phyloP scores from a whole-genome alignment of 2,797 vertebrate genomes.

The Crax fasciolata region DNA sequence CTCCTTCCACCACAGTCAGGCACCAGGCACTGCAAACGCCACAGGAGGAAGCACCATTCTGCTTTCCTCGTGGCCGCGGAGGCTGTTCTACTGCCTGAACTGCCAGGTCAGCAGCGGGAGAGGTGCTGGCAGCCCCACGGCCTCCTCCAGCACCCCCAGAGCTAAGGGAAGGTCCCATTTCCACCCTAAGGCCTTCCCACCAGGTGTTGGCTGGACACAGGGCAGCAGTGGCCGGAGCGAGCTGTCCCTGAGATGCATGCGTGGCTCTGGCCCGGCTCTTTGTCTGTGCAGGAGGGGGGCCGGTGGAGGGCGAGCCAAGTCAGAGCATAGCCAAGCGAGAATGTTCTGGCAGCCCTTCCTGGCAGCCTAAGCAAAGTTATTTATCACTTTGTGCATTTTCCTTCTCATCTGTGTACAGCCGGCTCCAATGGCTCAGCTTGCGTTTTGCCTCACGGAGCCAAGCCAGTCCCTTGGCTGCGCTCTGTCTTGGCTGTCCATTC shows the following conservation, averaged over 20 bases:
- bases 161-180: not conserved
- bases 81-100: not conserved
- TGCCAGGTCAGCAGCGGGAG: not conserved
- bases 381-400: conserved; percentile 82
- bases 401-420: conserved; percentile 80
- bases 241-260: not conserved
- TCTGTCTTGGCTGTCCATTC: conserved; percentile 78
- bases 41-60: fast-evolving
- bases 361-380: conserved; percentile 77
- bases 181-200: not conserved
- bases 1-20: not conserved
- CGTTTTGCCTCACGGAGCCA: conserved; percentile 75
- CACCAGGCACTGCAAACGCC: not conserved
- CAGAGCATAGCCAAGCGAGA: conserved; percentile 74
- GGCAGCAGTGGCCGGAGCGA: not conserved
- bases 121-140: not conserved
- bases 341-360: conserved; percentile 80
- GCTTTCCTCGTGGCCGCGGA: fast-evolving
- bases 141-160: not conserved
- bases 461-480: conserved; percentile 77
- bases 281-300: conserved; percentile 60
- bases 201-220: not conserved
- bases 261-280: conserved; percentile 66
- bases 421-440: conserved; percentile 82
- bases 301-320: conserved; percentile 55